Conservation (phyloP, 1,140 invertebrate species). For the Calycopis cecrops region DNA sequence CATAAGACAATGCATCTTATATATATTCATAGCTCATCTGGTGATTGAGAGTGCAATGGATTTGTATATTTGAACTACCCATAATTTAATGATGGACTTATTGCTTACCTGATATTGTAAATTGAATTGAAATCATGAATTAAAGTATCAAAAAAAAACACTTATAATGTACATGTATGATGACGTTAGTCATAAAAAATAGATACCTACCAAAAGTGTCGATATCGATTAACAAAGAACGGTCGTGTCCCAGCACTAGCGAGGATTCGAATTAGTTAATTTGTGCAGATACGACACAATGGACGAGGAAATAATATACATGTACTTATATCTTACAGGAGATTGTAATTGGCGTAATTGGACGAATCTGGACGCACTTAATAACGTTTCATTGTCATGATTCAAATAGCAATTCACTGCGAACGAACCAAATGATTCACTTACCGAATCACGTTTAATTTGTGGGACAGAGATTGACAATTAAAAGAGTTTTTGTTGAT, state of each 20-base stretch:
- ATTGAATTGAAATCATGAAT: too few relatives aligned
- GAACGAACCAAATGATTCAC: conserved; percentile 69
- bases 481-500: not conserved
- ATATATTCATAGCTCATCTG: too few relatives aligned
- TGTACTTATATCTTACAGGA: conserved; percentile 53
- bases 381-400: conserved; percentile 69
- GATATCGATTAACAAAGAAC: conserved; percentile 29
- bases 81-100: too few relatives aligned
- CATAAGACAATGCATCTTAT: too few relatives aligned
- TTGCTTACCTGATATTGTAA: too few relatives aligned
- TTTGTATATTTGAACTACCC: too few relatives aligned
- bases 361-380: conserved; percentile 71
- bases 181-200: too few relatives aligned
- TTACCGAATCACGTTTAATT: conserved; percentile 25
- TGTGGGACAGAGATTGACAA: conserved; percentile 8
- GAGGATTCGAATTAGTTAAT: conserved; percentile 67
- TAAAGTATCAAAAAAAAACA: too few relatives aligned
- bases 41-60: too few relatives aligned
- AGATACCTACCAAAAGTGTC: not conserved
- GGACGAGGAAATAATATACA: conserved; percentile 67
- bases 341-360: conserved; percentile 73
- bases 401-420: conserved; percentile 70
- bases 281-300: conserved; percentile 71
- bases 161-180: too few relatives aligned
- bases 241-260: conserved; percentile 29